A percentile compares a stretch with the other conserved stretches of the same genome.
These are phyloP conservation scores for Drymonia ruficornis DNA, from an alignment of 2,888 invertebrate genomes.

Conservation along the genomic window DNA sequence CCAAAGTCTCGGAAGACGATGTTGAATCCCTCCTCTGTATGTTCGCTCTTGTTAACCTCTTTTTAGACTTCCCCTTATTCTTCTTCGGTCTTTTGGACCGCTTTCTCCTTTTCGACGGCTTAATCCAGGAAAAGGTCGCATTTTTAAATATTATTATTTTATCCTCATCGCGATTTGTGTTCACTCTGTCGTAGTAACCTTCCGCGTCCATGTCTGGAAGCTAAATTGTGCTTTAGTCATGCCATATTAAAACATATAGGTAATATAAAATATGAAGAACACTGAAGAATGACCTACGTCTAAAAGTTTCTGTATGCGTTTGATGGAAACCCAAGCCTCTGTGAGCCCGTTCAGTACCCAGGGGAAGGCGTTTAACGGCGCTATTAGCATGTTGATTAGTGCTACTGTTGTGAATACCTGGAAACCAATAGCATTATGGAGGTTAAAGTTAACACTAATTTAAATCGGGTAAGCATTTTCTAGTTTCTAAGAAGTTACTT, in stretches of 20 bases:
- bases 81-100: constrained; percentile 59
- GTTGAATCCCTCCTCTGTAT: constrained; percentile 61
- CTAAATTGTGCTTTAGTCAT: constrained; percentile 58
- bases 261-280: constrained; percentile 9
- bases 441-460: too few species aligned
- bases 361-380: constrained; percentile 98
- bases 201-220: constrained; percentile 86
- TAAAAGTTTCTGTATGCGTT: constrained; percentile 92
- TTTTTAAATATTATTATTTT: constrained; percentile 85
- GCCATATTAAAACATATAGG: not conserved
- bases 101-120: constrained; percentile 61
- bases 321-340: constrained; percentile 97
- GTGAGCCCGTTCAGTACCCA: constrained; percentile 99
- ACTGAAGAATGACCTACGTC: constrained; percentile 82
- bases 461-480: too few species aligned
- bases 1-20: constrained; percentile 52
- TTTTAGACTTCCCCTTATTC: constrained; percentile 81
- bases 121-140: constrained; percentile 86
- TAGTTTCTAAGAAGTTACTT: too few species aligned
- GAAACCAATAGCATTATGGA: constrained; percentile 19
- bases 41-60: constrained; percentile 54
- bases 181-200: constrained; percentile 85
- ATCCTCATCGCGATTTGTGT: constrained; percentile 78
- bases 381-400: constrained; percentile 97
- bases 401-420: constrained; percentile 96